Evolutionary conservation across 2,113 vertebrate genomes (phyloP).

Genomic region (Acrocephalus arundinaceus): DNA sequence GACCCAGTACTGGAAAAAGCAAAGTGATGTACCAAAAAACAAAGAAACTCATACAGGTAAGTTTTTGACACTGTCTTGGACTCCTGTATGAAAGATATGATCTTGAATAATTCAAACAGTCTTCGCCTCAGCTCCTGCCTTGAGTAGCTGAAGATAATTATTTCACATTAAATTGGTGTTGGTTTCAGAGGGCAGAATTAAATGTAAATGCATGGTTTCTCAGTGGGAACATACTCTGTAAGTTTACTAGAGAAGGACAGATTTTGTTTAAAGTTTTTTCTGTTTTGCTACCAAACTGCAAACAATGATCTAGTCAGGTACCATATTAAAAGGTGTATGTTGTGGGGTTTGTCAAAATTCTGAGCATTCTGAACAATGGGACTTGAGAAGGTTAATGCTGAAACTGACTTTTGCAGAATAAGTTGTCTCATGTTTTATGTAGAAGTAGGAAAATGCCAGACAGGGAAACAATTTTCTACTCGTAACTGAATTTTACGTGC

Average conservation of each 20-base stretch:
- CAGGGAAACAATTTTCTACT: not conserved
- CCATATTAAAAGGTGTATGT: not conserved
- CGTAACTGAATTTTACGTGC: not conserved
- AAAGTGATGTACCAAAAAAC: conserved; percentile 84
- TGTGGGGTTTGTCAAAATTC: not conserved
- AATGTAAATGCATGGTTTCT: not conserved
- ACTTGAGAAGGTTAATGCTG: not conserved
- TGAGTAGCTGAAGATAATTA: not conserved
- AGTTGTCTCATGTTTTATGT: not conserved
- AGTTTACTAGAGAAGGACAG: not conserved
- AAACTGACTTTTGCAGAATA: not conserved
- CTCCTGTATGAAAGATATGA: not conserved
- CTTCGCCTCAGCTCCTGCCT: not conserved
- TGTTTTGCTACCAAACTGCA: not conserved
- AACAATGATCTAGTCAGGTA: not conserved
- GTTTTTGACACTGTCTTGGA: not conserved
- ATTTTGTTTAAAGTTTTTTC: not conserved
- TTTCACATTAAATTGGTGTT: not conserved
- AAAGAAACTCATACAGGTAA: conserved; percentile 96
- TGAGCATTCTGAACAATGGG: not conserved
- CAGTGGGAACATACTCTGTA: not conserved
- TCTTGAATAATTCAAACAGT: not conserved
- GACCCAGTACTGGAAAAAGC: conserved; percentile 78
- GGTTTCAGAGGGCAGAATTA: not conserved
- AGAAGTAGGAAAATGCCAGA: not conserved